Evolutionary conservation across 2,797 vertebrate species (phyloP), one percentile per base, ranked within the genome.

Genomic region (Chaunax sp.): DNA sequence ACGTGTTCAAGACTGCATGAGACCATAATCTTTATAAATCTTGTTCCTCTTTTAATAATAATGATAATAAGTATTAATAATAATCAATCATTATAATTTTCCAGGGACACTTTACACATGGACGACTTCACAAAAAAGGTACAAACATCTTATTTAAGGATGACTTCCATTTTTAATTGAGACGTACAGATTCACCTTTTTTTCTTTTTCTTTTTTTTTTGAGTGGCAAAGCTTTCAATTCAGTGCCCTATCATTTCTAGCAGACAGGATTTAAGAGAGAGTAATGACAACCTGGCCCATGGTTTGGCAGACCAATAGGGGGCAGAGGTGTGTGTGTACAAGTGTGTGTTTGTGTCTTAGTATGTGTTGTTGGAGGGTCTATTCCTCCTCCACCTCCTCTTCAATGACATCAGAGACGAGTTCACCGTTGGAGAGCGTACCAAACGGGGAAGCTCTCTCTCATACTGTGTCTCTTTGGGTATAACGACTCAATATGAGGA

Each of bases 401-500:
- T 87, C 90, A 87, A 87, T 85, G 85, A 78, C 82, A 90, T 82
- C 75, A 85, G 78, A 87, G 71, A 84, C 82, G 79, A 55, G 83
- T 66, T 72, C 81, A 25, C 77, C 58, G 72, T 78, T 80, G 81
- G 81, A 58, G 65, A 81, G 84, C 83, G 89, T 84, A 89, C 83
- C 81, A 86, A 89, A 79, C 76, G 88, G 81, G 77, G 76, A 52
- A 53, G 46, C 74, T 78, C 75, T 65, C 69, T 66, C 68, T 81
- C 78, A 67, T 77, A 78, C 83, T 70, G 58, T 76, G 83, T 89
- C 89, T 92, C 81, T 77, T 85, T 78, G 81, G 87, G 85, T 91
- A 88, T 89, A 88, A 90, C 83, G 84, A 86, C 84, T 78, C 83
- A 89, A 92, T 91, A 90, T 90, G 86, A 91, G 87, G 68, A 87